Evolutionary conservation across 2,113 vertebrate species (phyloP), one percentile per base, ranked within the genome.

Genomic region (Perca schrenkii): DNA sequence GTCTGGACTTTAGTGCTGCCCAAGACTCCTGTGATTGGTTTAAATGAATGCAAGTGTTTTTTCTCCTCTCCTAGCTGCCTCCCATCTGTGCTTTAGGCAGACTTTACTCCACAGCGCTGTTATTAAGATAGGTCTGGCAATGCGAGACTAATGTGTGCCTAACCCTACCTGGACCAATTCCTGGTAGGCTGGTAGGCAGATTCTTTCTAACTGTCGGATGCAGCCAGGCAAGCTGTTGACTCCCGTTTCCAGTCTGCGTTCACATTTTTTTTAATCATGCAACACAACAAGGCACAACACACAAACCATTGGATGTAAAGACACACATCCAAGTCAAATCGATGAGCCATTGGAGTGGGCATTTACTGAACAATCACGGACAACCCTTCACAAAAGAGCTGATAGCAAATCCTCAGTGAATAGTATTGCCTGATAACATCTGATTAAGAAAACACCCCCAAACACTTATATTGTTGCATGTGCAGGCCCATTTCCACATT

Each of bases 331-430:
- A 46, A n/a, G 62, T 21, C 31, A 15, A 36, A 80, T 73, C 25
- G 3, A 52, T 52, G 46, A 52, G 46, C 17, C 21, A 25, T 6
- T n/a, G 6, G 19, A 64, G n/a, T 64, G 15, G 53, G 43, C 53
- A 58, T 58, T 67, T 68, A 69, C 28, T 47, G 62, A 72, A 80
- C 83, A 66, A 66, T 69, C 60, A 63, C 3, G 0, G 31, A 54
- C n/a, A 63, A 62, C 25, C 16, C 15, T 46, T 22, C 28, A 67
- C 54, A 58, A 75, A 62, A 47, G 64, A 49, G 49, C 61, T 53
- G 52, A 58, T 25, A 57, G 65, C n/a, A 67, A 56, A 77, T 79
- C 36, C 77, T 61, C n/a, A 61, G 40, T 53, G 77, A 77, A 50
- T 52, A n/a, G 49, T 13, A 74, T 53, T 49, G 69, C n/a, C 63